Base-by-base conservation (phyloP, 2,113 vertebrate species). In the Ascaphus truei region DNA sequence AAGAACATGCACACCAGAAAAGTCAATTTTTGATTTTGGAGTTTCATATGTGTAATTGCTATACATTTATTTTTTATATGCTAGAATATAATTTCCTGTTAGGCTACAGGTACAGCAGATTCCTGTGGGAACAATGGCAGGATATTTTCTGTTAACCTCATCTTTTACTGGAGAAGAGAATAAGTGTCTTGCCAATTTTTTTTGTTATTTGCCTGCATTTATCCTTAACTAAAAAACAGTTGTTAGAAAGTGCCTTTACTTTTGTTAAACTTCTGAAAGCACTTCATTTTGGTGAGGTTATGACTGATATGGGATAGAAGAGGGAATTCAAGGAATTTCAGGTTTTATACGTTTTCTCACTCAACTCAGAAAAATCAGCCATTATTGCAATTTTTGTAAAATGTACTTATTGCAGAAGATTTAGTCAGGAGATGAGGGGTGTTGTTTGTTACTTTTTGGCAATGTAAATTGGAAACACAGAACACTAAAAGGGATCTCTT, bases 171-270 rank as follows among this genome's bases (percentile, higher is more conserved):
- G 9, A 50, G 18, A 83, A 80, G 83, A 75, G 76, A 82, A 82
- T 82, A 77, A 69, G 16, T 30, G 29, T 73, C 73, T 79, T 80
- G 77, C 76, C 78, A 83, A 73, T 36, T 72, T 75, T 78, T 74
- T 26, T 68, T 76, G 56, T 60, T 76, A 15, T 16, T 63, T 75
- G 75, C 68, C 48, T 85, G 73, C 80, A 82, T 83, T 86, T 85
- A 86, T 85, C 48, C 80, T 81, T 81, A 86, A 82, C 79, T 75
- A 82, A 79, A 76, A 84, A 73, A 64, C 79, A 85, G 76, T 84
- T 88, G 78, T 80, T 84, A 86, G 79, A 86, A 87, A 88, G 74
- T 81, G 74, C 76, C 73, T 72, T 79, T 86, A 83, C 86, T 83
- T 83, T 71, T 83, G 80, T 80, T 77, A 81, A 85, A 82, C 77